Conservation (phyloP, 2,797 vertebrate species). For the Leuciscus waleckii region DNA sequence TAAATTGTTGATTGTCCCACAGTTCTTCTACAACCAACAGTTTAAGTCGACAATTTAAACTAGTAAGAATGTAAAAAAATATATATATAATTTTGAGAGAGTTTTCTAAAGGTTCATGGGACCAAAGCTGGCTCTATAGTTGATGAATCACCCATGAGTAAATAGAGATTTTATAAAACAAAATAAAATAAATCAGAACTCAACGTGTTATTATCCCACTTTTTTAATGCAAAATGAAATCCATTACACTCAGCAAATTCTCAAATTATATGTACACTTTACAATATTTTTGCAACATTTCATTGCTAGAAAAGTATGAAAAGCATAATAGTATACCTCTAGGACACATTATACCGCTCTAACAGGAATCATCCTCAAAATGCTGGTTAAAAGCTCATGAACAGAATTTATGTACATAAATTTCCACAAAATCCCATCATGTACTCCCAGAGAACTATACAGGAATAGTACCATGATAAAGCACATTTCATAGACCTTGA, state of each 20-base stretch:
- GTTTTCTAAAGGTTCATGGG: neutral
- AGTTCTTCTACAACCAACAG: neutral
- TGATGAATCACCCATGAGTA: neutral
- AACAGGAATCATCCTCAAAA: constrained; percentile 10
- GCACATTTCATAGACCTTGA: neutral
- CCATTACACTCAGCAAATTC: neutral
- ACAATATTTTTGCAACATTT: constrained; percentile 4
- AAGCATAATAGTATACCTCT: neutral
- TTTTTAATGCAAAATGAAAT: constrained; percentile 1
- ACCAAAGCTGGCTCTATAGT: neutral
- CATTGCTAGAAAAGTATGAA: neutral
- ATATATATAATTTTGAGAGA: too few relatives aligned
- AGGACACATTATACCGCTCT: neutral
- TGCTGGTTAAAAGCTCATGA: neutral
- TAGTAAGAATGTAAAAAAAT: too few relatives aligned
- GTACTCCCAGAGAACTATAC: neutral
- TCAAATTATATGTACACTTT: constrained; percentile 33
- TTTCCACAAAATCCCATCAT: neutral
- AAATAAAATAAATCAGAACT: neutral
- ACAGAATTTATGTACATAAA: neutral
- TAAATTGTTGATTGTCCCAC: neutral
- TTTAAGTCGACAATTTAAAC: neutral
- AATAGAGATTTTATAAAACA: neutral
- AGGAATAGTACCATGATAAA: neutral
- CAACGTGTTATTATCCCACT: neutral